Base-by-base conservation (phyloP, 2,888 invertebrate genomes). In the Agrotis puta region DNA sequence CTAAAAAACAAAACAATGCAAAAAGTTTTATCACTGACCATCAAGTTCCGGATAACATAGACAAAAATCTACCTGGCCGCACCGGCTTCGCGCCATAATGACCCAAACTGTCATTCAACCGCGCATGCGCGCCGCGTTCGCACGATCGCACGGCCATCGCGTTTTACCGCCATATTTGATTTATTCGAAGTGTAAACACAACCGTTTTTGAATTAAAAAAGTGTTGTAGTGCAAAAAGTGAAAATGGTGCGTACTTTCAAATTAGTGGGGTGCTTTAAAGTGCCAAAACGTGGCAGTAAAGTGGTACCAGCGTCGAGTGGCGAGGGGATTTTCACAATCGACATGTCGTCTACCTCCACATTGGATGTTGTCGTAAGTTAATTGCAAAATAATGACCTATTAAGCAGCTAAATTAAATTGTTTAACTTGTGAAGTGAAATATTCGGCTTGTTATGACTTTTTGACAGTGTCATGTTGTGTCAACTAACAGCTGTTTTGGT, bases 351-450 rank as follows among this genome's bases (percentile, higher is more conserved):
- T 59, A 92, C 93, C 14, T 92, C 93, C 9, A 95, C 95, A 13
- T 82, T 96, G 86, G 95, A 95, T 88, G 90, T 95, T 53, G 90
- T 92, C 50, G 95, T 94, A 88, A 94, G 94, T 93, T 79, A 81
- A 79, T 79, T 74, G 70, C 77, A 80, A 85, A 80, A 74, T 82
- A 75, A 81, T 74, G 22, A 74, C 47, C 59, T 69, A 69, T 64
- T 77, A 77, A 0, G 33, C 43, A 14, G 48, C 70, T 47, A 74
- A 72, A 70, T 71, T 66, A 67, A 69, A 74, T 27, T 20, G 61
- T 72, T 54, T 20, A 43, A 51, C 47, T 61, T 27, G 14, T 43
- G 14, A 18, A 51, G 18, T 20, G n/a, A 64, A 62, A 45, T 59
- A 43, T 45, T 33, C 13, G 39, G 33, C 14, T 62, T 67, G 75